phyloP scores from a whole-genome alignment of 2,797 vertebrate genomes.

The Urocyon cinereoargenteus region DNA sequence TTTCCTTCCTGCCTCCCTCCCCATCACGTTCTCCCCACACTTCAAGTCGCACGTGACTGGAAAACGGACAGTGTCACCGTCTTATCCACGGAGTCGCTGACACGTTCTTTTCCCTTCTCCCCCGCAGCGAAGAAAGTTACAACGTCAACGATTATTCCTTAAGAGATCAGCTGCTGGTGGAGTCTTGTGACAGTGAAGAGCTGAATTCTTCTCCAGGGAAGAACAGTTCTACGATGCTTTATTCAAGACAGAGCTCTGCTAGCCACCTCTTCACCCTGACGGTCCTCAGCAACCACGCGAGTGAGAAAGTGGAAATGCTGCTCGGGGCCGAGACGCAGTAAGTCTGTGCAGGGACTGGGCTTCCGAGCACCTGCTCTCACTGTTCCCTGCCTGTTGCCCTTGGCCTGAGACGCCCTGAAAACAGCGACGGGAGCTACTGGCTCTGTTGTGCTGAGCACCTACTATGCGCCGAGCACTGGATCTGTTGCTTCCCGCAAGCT shows the following conservation, averaged over 20 bases:
- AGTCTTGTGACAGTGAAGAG: constrained; percentile 90
- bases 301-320: constrained; percentile 93
- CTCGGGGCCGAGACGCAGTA: constrained; percentile 94
- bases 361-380: rapidly evolving
- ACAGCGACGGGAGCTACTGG: not conserved
- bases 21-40: not conserved
- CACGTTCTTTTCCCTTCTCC: not conserved
- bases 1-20: not conserved
- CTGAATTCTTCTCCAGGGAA: constrained; percentile 90
- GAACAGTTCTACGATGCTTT: constrained; percentile 90
- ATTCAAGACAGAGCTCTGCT: constrained; percentile 89
- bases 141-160: constrained; percentile 95
- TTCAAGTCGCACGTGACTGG: not conserved
- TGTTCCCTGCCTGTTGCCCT: not conserved
- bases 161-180: constrained; percentile 94
- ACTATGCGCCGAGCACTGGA: not conserved
- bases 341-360: constrained; percentile 83
- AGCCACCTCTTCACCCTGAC: constrained; percentile 92
- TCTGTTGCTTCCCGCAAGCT: not conserved
- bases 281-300: constrained; percentile 93
- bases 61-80: not conserved
- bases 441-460: not conserved
- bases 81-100: not conserved
- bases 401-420: not conserved
- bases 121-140: constrained; percentile 95